Percentiles rank a stretch among this genome's conserved stretches.
phyloP scores from a whole-genome alignment of 1,140 invertebrate genomes.

The Vanessa tameamea region DNA sequence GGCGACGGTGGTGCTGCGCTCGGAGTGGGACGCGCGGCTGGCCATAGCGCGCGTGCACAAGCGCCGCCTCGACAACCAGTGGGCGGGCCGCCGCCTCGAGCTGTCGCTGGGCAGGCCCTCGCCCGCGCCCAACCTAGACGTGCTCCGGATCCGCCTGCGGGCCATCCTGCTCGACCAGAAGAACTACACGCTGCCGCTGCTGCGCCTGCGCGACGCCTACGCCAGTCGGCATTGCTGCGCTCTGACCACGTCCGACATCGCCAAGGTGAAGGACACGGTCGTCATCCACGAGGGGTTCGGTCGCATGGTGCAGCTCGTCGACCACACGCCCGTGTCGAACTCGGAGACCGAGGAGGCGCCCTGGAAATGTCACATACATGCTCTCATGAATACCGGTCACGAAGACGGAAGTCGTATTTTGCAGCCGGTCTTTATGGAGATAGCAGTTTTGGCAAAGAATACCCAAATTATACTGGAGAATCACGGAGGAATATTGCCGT shows the following conservation, averaged over 20 bases:
- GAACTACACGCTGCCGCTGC: constrained; percentile 86
- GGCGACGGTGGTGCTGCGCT: constrained; percentile 66
- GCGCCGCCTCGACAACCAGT: constrained; percentile 83
- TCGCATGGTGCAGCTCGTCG: constrained; percentile 84
- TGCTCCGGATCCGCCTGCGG: constrained; percentile 77
- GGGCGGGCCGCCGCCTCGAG: constrained; percentile 88
- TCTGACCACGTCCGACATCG: constrained; percentile 89
- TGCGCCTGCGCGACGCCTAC: constrained; percentile 91
- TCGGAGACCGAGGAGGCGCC: constrained; percentile 69
- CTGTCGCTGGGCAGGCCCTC: constrained; percentile 87
- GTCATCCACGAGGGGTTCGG: constrained; percentile 79
- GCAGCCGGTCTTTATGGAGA: constrained; percentile 86
- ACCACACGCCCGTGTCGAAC: constrained; percentile 57
- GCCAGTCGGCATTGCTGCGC: constrained; percentile 89
- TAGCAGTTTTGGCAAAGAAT: constrained; percentile 84
- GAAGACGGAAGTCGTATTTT: constrained; percentile 85
- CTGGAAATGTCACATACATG: constrained; percentile 83
- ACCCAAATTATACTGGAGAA: constrained; percentile 84
- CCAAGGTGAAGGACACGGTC: constrained; percentile 86
- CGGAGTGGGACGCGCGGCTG: constrained; percentile 84
- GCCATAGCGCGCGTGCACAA: constrained; percentile 91
- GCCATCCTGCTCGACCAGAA: constrained; percentile 85
- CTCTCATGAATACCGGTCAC: constrained; percentile 71
- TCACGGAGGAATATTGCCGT: constrained; percentile 66
- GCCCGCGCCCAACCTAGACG: constrained; percentile 83